Conservation (phyloP, 2,888 invertebrate species). For the Steromphala cineraria region DNA sequence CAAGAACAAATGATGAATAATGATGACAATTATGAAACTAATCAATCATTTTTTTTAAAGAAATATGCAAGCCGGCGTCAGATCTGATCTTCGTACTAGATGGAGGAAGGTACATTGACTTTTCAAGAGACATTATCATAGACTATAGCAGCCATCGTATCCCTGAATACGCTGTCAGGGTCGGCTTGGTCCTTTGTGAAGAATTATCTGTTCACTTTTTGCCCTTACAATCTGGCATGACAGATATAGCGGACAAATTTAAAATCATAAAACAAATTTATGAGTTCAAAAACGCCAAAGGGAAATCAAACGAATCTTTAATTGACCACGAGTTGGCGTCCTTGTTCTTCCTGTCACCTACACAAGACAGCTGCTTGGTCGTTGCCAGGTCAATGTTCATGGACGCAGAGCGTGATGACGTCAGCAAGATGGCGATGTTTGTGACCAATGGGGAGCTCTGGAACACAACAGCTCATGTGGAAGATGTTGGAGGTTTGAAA, state of each 20-base stretch:
- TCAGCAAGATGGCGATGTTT: constrained; percentile 3
- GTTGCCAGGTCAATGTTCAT: not conserved
- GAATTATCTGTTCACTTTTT: not conserved
- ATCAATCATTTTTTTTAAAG: not conserved
- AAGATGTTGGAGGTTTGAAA: not conserved
- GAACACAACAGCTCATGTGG: not conserved
- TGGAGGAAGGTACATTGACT: not conserved
- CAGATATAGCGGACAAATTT: not conserved
- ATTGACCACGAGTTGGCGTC: not conserved
- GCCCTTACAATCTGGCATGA: not conserved
- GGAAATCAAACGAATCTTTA: not conserved
- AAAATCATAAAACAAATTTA: not conserved
- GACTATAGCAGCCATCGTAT: not conserved
- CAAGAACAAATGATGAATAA: too few relatives aligned
- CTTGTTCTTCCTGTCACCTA: not conserved
- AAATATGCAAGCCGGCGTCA: not conserved
- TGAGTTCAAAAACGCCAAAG: not conserved
- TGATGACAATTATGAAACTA: not conserved
- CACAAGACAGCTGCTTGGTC: not conserved
- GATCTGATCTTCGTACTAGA: not conserved
- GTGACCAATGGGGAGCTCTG: not conserved
- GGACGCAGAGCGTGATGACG: not conserved
- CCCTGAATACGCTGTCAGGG: not conserved
- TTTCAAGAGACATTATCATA: not conserved
- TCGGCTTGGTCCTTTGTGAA: not conserved